These are phyloP conservation scores for Pterobdella sp. DNA, from an alignment of 2,888 invertebrate species.

Conservation along the genomic window DNA sequence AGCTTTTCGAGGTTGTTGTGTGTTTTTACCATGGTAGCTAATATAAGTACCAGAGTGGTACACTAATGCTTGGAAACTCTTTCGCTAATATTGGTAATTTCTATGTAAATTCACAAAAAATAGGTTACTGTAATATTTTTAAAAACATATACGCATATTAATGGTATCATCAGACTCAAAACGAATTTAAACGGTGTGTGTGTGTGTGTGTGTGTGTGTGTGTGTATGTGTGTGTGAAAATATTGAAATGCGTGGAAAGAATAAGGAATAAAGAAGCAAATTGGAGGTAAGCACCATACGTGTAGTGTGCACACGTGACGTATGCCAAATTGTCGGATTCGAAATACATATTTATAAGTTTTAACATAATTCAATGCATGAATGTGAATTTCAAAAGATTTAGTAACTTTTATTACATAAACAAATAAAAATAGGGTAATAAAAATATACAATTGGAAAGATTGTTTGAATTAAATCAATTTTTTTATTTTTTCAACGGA, in stretches of 20 bases:
- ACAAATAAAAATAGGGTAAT: neutral
- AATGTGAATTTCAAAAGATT: neutral
- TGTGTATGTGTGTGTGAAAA: constrained; percentile 15
- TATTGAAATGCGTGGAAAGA: neutral
- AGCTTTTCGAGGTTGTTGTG: too few relatives aligned
- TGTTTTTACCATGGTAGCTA: too few relatives aligned
- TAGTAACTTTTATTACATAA: neutral
- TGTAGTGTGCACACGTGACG: neutral
- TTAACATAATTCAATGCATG: neutral
- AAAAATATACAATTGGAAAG: too few relatives aligned
- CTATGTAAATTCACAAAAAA: neutral
- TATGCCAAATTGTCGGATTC: neutral
- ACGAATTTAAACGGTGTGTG: neutral
- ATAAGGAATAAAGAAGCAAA: neutral
- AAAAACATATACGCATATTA: neutral
- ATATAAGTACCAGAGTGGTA: too few relatives aligned
- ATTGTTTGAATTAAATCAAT: too few relatives aligned
- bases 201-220: constrained; percentile 16
- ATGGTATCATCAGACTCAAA: neutral
- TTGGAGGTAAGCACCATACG: too few relatives aligned
- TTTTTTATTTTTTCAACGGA: too few relatives aligned
- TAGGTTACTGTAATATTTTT: neutral
- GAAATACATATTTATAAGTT: neutral
- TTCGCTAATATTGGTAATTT: too few relatives aligned
- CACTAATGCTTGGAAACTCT: too few relatives aligned